Conservation (phyloP, 2,888 invertebrate species). For the Agrochola circellaris region DNA sequence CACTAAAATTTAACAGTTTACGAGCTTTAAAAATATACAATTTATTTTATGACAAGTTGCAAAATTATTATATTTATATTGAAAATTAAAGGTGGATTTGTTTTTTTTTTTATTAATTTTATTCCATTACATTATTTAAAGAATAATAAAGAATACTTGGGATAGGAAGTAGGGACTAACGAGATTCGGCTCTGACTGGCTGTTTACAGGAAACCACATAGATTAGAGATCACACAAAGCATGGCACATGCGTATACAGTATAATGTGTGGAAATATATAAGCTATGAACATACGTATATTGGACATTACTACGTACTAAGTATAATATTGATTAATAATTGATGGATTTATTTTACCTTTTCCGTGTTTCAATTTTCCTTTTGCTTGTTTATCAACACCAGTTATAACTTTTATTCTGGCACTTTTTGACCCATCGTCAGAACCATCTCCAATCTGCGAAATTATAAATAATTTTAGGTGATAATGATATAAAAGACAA, state of each 20-base stretch:
- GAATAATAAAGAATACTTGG: background rate
- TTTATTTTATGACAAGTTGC: background rate
- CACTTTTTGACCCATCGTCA: conserved; percentile 75
- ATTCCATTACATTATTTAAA: background rate
- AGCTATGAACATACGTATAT: conserved; percentile 88
- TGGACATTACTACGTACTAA: conserved; percentile 31
- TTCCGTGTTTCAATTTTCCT: conserved; percentile 63
- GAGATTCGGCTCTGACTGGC: background rate
- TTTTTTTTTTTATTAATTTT: background rate
- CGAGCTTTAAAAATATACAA: background rate
- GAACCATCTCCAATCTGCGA: conserved; percentile 81
- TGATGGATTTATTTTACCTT: conserved; percentile 60
- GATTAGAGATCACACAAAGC: background rate
- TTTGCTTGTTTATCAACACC: conserved; percentile 68
- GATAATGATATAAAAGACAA: background rate
- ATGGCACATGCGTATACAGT: conserved; percentile 49
- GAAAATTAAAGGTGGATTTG: background rate
- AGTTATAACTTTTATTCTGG: conserved; percentile 81
- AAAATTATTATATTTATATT: background rate
- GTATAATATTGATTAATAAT: conserved; percentile 20
- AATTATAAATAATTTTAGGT: background rate
- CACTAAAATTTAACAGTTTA: background rate
- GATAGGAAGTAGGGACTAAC: conserved; percentile 2
- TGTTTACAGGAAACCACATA: background rate
- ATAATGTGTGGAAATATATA: conserved; percentile 63